These are phyloP conservation scores for Phengaris arion DNA, from an alignment of 2,888 invertebrate genomes.

Conservation along the genomic window DNA sequence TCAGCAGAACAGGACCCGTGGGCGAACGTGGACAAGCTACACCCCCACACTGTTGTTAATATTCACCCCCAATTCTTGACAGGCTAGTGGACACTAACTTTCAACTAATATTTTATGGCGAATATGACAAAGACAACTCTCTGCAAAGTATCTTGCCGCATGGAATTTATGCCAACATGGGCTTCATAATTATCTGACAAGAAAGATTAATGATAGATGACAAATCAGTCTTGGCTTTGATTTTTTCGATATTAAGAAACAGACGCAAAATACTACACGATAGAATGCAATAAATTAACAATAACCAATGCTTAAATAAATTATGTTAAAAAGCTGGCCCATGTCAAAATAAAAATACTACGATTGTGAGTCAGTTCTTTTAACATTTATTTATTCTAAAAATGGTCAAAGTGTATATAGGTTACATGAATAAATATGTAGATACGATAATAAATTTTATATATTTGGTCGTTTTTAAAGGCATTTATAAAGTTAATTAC, in stretches of 20 bases:
- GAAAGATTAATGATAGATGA: too few relatives aligned
- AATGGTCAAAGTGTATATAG: conserved; percentile 10
- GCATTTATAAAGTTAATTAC: conserved; percentile 4
- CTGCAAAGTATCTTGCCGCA: background rate
- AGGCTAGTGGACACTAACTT: conserved; percentile 16
- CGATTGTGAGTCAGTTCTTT: background rate
- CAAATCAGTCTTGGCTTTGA: too few relatives aligned
- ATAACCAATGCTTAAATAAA: background rate
- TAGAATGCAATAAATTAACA: background rate
- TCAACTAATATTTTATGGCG: conserved; percentile 15
- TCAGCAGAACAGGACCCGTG: conserved; percentile 38
- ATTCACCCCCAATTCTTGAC: conserved; percentile 27
- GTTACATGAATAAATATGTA: conserved; percentile 10
- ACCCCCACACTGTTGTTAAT: conserved; percentile 38
- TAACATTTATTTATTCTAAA: conserved; percentile 20
- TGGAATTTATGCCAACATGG: background rate
- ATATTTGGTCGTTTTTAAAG: conserved; percentile 14
- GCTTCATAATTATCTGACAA: background rate
- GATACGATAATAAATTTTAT: conserved; percentile 1
- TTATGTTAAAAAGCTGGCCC: background rate
- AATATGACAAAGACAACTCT: conserved; percentile 12
- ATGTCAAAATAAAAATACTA: conserved; percentile 10
- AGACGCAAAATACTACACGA: background rate
- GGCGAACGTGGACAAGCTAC: conserved; percentile 43
- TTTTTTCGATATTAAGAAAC: background rate